Evolutionary conservation across 2,113 vertebrate species (phyloP).

Genomic region (Gracilinanus agilis): DNA sequence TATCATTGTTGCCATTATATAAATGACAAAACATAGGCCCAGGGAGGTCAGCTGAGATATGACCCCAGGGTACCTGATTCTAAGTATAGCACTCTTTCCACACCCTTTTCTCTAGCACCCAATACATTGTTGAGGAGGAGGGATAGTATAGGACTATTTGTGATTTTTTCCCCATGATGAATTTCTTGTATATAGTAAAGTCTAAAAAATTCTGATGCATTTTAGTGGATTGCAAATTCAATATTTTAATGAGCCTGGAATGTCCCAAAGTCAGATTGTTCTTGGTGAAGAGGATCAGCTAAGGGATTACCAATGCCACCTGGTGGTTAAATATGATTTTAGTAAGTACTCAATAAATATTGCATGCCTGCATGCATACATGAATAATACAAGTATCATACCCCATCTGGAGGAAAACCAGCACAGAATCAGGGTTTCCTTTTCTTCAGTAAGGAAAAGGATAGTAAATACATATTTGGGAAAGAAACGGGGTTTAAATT

Average conservation of each 20-base stretch:
- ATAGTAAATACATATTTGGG: neutral
- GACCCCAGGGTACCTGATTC: neutral
- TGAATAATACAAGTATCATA: neutral
- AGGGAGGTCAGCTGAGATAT: neutral
- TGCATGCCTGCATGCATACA: neutral
- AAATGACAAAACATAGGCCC: neutral
- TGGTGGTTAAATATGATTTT: neutral
- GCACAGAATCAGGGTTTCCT: neutral
- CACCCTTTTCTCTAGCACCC: neutral
- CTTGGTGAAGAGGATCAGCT: neutral
- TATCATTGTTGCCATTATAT: neutral
- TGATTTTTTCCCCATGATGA: neutral
- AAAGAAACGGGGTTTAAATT: neutral
- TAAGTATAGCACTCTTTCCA: neutral
- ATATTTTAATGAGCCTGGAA: neutral
- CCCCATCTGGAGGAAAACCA: neutral
- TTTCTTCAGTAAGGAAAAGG: neutral
- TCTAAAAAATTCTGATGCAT: neutral
- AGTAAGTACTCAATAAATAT: neutral
- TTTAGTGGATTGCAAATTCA: neutral
- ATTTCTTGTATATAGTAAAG: neutral
- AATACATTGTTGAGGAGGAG: neutral
- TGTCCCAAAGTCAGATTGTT: neutral
- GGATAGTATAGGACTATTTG: neutral
- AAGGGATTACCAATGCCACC: neutral